phyloP scores from a whole-genome alignment of 1,140 invertebrate genomes.

The Ylistrum balloti region DNA sequence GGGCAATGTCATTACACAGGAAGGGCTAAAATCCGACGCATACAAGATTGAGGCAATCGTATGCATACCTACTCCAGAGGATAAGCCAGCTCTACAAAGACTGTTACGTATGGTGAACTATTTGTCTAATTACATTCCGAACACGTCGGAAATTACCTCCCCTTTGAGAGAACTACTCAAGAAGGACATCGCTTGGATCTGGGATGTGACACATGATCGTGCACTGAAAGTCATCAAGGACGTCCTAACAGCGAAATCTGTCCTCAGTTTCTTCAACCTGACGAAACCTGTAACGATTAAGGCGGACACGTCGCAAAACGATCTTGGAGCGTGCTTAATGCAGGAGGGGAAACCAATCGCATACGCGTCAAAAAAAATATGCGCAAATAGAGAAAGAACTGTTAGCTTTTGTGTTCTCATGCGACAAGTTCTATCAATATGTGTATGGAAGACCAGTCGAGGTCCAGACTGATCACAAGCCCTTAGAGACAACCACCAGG shows the following conservation, averaged over 20 bases:
- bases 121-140: slow-evolving; percentile 72
- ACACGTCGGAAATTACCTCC: slow-evolving; percentile 74
- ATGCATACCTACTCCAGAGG: slow-evolving; percentile 49
- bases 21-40: slow-evolving; percentile 52
- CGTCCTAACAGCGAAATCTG: not conserved
- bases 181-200: too few relatives aligned
- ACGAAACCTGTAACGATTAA: too few relatives aligned
- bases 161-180: too few relatives aligned
- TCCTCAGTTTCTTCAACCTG: slow-evolving; percentile 55
- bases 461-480: slow-evolving; percentile 75
- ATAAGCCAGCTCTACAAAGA: slow-evolving; percentile 50
- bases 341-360: slow-evolving; percentile 64
- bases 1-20: slow-evolving; percentile 47
- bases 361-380: slow-evolving; percentile 61
- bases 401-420: slow-evolving; percentile 83
- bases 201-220: too few relatives aligned
- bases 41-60: slow-evolving; percentile 58
- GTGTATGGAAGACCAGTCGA: too few relatives aligned
- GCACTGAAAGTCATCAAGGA: too few relatives aligned
- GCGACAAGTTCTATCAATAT: slow-evolving; percentile 80
- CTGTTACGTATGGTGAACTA: slow-evolving; percentile 79
- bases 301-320: slow-evolving; percentile 65
- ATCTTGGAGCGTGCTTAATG: slow-evolving; percentile 60
- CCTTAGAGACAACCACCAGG: slow-evolving; percentile 64
- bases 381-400: slow-evolving; percentile 81